These are phyloP conservation scores for Trematomus loennbergii DNA, from an alignment of 2,113 vertebrate species.

Conservation along the genomic window DNA sequence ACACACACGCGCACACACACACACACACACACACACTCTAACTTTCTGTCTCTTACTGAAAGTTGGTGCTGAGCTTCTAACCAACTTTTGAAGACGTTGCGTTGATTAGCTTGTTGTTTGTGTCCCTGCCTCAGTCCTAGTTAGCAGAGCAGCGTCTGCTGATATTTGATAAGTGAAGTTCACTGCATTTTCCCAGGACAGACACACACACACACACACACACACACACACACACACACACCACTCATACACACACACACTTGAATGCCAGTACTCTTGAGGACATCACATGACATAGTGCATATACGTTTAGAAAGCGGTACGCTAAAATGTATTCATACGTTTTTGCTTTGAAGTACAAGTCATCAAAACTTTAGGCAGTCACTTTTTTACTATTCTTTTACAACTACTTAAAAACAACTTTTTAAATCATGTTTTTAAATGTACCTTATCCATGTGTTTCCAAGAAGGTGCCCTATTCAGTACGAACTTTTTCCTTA, in stretches of 20 bases:
- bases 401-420: too few species aligned
- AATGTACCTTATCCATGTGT: too few species aligned
- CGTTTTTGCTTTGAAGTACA: too few species aligned
- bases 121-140: not conserved
- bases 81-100: slow-evolving; percentile 13
- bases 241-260: not conserved
- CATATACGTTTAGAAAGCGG: not conserved
- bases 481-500: too few species aligned
- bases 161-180: slow-evolving; percentile 27
- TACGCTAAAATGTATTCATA: not conserved
- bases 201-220: not conserved
- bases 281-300: not conserved
- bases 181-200: not conserved
- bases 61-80: slow-evolving; percentile 35
- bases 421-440: too few species aligned
- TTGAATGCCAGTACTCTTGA: not conserved
- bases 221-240: not conserved
- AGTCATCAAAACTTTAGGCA: too few species aligned
- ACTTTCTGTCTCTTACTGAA: slow-evolving; percentile 1
- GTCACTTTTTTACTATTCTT: too few species aligned
- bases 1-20: too few species aligned
- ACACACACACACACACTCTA: not conserved
- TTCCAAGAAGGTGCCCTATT: too few species aligned
- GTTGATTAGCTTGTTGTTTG: slow-evolving; percentile 40
- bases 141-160: slow-evolving; percentile 6